Base-by-base conservation (phyloP, 2,797 vertebrate species). In the Micrastur ruficollis region DNA sequence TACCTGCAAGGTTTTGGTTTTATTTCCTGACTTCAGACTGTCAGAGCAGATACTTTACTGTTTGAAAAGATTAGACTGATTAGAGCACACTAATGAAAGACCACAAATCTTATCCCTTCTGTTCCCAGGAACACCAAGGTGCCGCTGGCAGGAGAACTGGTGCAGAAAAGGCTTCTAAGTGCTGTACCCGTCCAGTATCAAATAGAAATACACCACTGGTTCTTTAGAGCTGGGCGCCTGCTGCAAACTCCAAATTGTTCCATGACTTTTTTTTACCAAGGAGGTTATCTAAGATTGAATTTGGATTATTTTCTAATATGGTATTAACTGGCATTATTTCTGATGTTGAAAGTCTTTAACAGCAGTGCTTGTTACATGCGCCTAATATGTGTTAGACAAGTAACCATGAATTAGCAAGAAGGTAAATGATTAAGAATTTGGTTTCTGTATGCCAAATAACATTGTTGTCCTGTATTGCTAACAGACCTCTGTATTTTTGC, bases 361-460 rank as follows among this genome's bases (percentile, higher is more conserved):
- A 0, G 12, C 7, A 46, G 6, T 50, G 12, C 8, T 71, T 65
- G 8, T 50, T 44, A 16, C 6, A 0, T 9, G 3, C 0, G 0
- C 55, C 25, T 66, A 19, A 53, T 42, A 17, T 40, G 4, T 22
- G 23, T 42, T 56, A 58, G 15, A 40, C 6, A 32, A 47, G 16
- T 68, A 65, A 49, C 22, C 14, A 3, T 42, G 23, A 68, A 29
- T 86, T 80, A 82, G 25, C 46, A 61, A 4, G 50, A 75, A 65
- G 17, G 38, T 56, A 61, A 76, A 46, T 27, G 11, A 14, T 14
- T 31, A 58, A 62, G 29, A 47, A 61, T 53, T 21, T 90, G 11
- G 2, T 73, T 44, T 74, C 11, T 61, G 1, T 61, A 27, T 2
- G 4, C 26, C 16, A 72, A 42, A 23, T 61, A 56, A 81, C 11